Conservation (phyloP, 2,888 invertebrate genomes). For the Abrostola tripartita region DNA sequence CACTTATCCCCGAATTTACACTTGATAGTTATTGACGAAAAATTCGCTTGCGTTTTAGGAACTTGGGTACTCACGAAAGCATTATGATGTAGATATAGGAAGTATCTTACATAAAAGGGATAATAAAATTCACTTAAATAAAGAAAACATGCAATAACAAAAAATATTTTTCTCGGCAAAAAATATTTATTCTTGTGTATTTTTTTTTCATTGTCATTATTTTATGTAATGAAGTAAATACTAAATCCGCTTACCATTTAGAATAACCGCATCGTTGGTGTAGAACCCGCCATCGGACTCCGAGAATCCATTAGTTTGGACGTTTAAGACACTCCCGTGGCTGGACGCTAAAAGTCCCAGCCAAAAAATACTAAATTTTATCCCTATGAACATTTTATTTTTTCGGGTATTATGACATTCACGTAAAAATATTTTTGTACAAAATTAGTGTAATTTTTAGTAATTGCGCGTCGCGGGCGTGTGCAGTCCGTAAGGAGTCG, state of each 20-base stretch:
- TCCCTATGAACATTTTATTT: conserved; percentile 69
- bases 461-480: conserved; percentile 73
- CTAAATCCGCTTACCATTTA: conserved; percentile 78
- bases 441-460: conserved; percentile 36
- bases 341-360: conserved; percentile 69
- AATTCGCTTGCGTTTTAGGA: too few species aligned
- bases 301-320: conserved; percentile 74
- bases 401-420: conserved; percentile 63
- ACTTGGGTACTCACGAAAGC: too few species aligned
- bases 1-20: too few species aligned
- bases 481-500: conserved; percentile 83
- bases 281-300: conserved; percentile 78
- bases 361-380: conserved; percentile 70
- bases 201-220: too few species aligned
- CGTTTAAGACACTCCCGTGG: conserved; percentile 72
- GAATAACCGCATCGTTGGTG: conserved; percentile 83
- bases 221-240: background rate
- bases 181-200: too few species aligned
- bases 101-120: too few species aligned
- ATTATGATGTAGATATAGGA: too few species aligned
- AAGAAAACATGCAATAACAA: too few species aligned
- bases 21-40: too few species aligned
- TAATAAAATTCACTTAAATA: too few species aligned
- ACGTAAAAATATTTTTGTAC: conserved; percentile 56
- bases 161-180: too few species aligned